Evolutionary conservation across 1,140 invertebrate species (phyloP).

Genomic region (Atopsyche davidsoni): DNA sequence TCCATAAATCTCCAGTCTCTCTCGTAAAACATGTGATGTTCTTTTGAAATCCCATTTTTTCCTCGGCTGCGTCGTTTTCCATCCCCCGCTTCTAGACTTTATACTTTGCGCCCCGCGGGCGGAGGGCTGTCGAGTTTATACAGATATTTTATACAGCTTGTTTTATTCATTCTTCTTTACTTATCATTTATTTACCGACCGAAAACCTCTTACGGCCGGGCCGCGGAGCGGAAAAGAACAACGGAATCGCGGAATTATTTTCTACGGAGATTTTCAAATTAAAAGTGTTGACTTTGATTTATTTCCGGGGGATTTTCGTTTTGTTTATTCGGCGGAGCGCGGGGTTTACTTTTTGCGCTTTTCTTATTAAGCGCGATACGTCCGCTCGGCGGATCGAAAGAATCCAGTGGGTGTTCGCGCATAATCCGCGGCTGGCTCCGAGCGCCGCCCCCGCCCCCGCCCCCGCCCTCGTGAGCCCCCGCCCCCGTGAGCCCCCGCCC

Average conservation of each 20-base stretch:
- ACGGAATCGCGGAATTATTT: neutral
- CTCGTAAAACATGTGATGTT: conserved; percentile 28
- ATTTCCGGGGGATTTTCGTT: neutral
- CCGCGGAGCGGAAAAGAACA: too few relatives aligned
- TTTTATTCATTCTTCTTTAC: conserved; percentile 21
- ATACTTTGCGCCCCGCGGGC: neutral
- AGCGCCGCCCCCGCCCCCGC: too few relatives aligned
- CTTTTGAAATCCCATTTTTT: conserved; percentile 27
- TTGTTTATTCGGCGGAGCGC: neutral
- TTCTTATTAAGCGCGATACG: neutral
- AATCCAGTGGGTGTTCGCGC: too few relatives aligned
- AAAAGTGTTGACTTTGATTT: neutral
- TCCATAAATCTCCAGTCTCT: conserved; percentile 23
- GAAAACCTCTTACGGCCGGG: neutral
- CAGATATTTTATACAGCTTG: conserved; percentile 9
- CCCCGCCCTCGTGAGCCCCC: too few relatives aligned
- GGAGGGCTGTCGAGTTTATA: conserved; percentile 24
- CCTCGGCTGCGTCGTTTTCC: conserved; percentile 12
- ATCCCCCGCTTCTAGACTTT: conserved; percentile 2
- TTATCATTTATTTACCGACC: conserved; percentile 19
- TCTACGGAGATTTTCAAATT: neutral
- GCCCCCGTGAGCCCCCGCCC: too few relatives aligned
- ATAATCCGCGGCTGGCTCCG: too few relatives aligned
- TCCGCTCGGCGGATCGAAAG: neutral
- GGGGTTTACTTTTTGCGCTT: neutral